These are phyloP conservation scores for Macrotus californicus DNA, from an alignment of 2,113 vertebrate genomes.

Conservation along the genomic window DNA sequence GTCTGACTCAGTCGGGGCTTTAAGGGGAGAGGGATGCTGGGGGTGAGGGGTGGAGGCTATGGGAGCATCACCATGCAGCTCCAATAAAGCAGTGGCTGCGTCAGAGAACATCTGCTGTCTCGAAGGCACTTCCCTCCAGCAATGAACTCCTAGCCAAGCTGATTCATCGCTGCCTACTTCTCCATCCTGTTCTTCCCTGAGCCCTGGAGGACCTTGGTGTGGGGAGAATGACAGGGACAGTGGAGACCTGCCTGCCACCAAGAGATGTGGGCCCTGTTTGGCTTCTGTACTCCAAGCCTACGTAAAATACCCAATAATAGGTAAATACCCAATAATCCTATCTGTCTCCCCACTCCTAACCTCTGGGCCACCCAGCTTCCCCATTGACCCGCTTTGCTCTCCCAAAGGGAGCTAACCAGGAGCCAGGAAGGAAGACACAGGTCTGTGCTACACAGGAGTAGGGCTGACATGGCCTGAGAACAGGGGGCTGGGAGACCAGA, in stretches of 20 bases:
- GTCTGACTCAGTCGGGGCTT: not conserved
- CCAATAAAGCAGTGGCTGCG: accelerated
- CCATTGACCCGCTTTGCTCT: not conserved
- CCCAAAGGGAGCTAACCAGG: not conserved
- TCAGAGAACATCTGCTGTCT: not conserved
- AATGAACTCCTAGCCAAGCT: not conserved
- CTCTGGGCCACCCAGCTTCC: not conserved
- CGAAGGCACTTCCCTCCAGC: not conserved
- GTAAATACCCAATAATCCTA: not conserved
- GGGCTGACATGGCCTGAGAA: not conserved
- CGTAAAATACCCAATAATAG: not conserved
- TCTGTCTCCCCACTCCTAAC: not conserved
- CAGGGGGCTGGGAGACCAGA: not conserved
- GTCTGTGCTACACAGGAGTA: too few relatives aligned
- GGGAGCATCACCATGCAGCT: not conserved
- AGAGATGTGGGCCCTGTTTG: not conserved
- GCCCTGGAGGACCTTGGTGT: not conserved
- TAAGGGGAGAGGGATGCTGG: not conserved
- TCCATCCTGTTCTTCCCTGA: not conserved
- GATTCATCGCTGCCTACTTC: not conserved
- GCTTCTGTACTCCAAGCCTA: not conserved
- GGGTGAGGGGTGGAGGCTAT: not conserved
- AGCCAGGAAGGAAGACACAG: not conserved
- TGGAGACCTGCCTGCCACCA: not conserved
- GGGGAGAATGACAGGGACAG: not conserved